Base-by-base conservation (phyloP, 2,888 invertebrate genomes). In the Leptopilina syphax region DNA sequence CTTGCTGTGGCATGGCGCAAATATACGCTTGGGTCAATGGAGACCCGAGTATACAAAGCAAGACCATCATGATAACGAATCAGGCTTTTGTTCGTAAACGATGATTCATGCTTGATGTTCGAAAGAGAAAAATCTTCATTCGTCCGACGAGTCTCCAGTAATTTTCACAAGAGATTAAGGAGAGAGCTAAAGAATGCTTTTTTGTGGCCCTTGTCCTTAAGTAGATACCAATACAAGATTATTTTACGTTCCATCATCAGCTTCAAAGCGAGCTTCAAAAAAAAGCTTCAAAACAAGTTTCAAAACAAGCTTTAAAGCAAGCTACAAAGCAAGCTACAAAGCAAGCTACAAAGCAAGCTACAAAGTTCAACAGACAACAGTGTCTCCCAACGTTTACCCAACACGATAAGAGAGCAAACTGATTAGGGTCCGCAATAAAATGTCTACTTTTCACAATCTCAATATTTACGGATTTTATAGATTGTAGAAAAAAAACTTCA, bases 81-180 rank as follows among this genome's bases (percentile, higher is more conserved):
- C 82, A 81, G 81, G 83, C 84, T 86, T 84, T 86, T 83, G 79
- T 86, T 78, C 77, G 76, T 57, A 63, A 77, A 63, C 80, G 83
- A 50, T 78, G 78, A 78, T 78, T 78, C 78, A 78, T 68, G 50
- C 41, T 57, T 73, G n/a, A 73, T 73, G 54, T 13, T 10, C 13
- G 50, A 73, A 73, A 4, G 50, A 73, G 18, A 57, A 73, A n/a
- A 73, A 54, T 73, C 73, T 54, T 73, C 6, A 73, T 73, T 57
- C 54, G 34, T 73, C 57, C 34, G 9, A 0, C 3, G 34, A 54
- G 34, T 54, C 73, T 73, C 54, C 70, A 27, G 73, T 57, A 34
- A 57, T 57, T 73, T 57, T 57, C 73, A 73, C 3, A 1, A 44
- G 44, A 8, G 44, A 44, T 34, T 34, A 4, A 34, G 3, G 44